Conservation (phyloP, 1,140 invertebrate genomes). For the Lepidurus packardi region DNA sequence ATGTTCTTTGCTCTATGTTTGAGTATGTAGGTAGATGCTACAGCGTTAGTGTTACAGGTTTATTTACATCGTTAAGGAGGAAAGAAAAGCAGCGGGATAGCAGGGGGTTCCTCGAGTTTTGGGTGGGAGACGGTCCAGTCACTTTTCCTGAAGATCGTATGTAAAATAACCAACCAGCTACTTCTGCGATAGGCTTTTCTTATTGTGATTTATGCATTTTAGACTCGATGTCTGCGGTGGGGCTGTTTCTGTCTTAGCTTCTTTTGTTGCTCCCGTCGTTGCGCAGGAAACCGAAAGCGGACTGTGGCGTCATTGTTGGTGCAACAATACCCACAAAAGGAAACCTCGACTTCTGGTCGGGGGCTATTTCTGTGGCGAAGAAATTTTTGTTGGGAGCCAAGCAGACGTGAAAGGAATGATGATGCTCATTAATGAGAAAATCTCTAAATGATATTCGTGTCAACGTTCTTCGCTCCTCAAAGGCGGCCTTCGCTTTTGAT, state of each 20-base stretch:
- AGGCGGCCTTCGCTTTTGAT: background rate
- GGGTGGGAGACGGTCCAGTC: background rate
- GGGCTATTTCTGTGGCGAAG: background rate
- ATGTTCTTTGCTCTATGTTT: background rate
- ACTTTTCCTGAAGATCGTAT: background rate
- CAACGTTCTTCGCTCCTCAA: background rate
- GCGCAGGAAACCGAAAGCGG: background rate
- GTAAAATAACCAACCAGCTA: background rate
- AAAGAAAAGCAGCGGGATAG: background rate
- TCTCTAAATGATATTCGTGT: background rate
- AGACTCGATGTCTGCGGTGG: background rate
- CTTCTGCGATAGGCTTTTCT: background rate
- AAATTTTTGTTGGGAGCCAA: too few relatives aligned
- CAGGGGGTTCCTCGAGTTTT: background rate
- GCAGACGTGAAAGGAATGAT: background rate
- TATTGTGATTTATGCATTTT: too few relatives aligned
- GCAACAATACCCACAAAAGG: background rate
- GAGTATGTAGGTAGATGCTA: background rate
- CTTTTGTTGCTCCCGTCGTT: background rate
- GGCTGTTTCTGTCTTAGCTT: background rate
- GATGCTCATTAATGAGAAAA: background rate
- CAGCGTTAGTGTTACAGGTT: background rate
- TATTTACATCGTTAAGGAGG: background rate
- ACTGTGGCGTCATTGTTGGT: background rate
- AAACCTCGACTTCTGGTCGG: background rate